Conservation (phyloP, 30 jellyfish, hydroid and myxozoan genomes). For the Aurelia aurita complex sp. Pacific region DNA sequence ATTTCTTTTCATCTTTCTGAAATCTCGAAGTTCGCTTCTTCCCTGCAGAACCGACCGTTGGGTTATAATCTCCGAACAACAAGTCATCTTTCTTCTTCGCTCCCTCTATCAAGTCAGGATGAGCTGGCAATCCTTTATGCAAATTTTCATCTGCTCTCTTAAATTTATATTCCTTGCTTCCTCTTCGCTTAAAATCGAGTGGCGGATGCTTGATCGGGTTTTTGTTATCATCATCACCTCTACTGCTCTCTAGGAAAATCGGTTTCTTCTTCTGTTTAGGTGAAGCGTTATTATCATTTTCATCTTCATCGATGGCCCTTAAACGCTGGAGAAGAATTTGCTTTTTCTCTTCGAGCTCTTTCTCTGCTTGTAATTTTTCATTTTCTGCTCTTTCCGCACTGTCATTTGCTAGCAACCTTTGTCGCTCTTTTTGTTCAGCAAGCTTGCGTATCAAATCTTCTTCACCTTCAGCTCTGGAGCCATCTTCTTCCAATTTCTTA, state of each 20-base stretch:
- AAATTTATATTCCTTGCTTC: slow-evolving; percentile 52
- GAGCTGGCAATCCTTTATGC: slow-evolving; percentile 81
- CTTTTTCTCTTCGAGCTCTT: slow-evolving; percentile 65
- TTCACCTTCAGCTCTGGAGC: slow-evolving; percentile 1
- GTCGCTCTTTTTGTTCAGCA: slow-evolving; percentile 34
- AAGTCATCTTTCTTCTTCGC: slow-evolving; percentile 16
- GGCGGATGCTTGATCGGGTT: slow-evolving; percentile 57
- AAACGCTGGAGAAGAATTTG: slow-evolving; percentile 77
- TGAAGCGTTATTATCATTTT: slow-evolving; percentile 19
- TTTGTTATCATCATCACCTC: slow-evolving; percentile 33
- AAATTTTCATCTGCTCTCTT: slow-evolving; percentile 70
- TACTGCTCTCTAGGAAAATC: slow-evolving; percentile 62
- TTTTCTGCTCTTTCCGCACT: slow-evolving; percentile 5
- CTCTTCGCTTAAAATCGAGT: slow-evolving; percentile 65
- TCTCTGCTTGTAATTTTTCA: neutral
- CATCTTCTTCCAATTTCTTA: slow-evolving; percentile 42
- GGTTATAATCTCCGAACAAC: slow-evolving; percentile 34
- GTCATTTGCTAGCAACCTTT: neutral
- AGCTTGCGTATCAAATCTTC: neutral
- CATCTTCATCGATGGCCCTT: slow-evolving; percentile 73
- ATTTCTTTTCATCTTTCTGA: neutral
- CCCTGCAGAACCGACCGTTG: slow-evolving; percentile 51
- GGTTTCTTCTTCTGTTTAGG: slow-evolving; percentile 59
- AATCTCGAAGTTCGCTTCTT: slow-evolving; percentile 34
- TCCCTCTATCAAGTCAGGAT: slow-evolving; percentile 34